A percentile compares a stretch with the other conserved stretches of the same genome.
phyloP scores from a whole-genome alignment of 1,140 invertebrate genomes.

The Drosophila pandora region DNA sequence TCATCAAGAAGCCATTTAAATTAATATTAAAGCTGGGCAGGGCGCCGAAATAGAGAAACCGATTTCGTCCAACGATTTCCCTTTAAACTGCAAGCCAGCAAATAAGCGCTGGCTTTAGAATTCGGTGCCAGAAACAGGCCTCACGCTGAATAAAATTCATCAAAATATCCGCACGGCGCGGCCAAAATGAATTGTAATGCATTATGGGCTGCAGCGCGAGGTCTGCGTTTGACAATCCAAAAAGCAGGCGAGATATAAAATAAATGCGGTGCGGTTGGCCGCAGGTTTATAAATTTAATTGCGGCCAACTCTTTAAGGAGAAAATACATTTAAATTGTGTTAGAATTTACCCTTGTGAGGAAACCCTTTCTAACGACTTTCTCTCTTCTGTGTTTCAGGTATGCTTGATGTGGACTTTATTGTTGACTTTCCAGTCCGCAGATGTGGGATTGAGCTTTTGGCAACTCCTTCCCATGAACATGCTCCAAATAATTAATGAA shows the following conservation, averaged over 20 bases:
- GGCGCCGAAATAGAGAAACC: slow-evolving; percentile 1
- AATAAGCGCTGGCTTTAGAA: background rate
- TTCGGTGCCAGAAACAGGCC: slow-evolving; percentile 34
- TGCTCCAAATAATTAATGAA: slow-evolving; percentile 28
- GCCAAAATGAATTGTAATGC: slow-evolving; percentile 14
- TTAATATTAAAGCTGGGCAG: slow-evolving; percentile 52
- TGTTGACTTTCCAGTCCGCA: background rate
- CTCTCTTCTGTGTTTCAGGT: slow-evolving; percentile 44
- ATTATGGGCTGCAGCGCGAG: slow-evolving; percentile 24
- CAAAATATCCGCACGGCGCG: slow-evolving; percentile 4
- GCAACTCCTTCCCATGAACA: background rate
- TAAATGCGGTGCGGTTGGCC: slow-evolving; percentile 58
- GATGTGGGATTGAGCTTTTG: slow-evolving; percentile 9
- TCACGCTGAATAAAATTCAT: slow-evolving; percentile 23
- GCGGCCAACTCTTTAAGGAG: slow-evolving; percentile 4
- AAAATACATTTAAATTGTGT: background rate
- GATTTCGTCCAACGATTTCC: background rate
- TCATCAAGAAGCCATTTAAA: slow-evolving; percentile 77
- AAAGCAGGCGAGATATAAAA: slow-evolving; percentile 35
- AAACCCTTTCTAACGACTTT: background rate
- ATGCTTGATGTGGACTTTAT: slow-evolving; percentile 16
- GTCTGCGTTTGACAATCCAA: slow-evolving; percentile 61
- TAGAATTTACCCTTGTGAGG: background rate
- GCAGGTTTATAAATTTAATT: slow-evolving; percentile 70
- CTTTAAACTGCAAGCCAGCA: background rate